Percentiles rank a stretch among this genome's conserved stretches.
Evolutionary conservation across 2,113 vertebrate genomes (phyloP).

Genomic region (Cyphomyrus discorhynchus): DNA sequence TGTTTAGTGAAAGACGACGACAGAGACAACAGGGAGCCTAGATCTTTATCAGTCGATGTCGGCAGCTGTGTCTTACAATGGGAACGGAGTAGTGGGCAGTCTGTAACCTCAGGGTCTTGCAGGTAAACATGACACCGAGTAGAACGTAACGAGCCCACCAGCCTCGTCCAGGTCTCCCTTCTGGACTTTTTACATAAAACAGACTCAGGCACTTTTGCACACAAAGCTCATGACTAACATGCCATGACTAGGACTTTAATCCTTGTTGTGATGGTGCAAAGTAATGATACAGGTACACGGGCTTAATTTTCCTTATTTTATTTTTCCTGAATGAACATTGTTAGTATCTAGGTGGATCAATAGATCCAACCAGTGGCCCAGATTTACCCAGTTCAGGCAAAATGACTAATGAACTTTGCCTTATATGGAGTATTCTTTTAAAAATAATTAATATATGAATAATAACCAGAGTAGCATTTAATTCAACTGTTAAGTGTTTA

Average conservation of each 20-base stretch:
- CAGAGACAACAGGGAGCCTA: neutral
- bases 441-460: neutral
- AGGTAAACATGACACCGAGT: neutral
- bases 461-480: neutral
- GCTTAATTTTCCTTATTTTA: neutral
- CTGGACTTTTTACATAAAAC: neutral
- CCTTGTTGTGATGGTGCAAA: neutral
- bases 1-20: slow-evolving; percentile 18
- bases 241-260: neutral
- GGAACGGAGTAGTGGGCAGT: neutral
- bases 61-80: neutral
- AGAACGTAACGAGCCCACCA: neutral
- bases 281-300: neutral
- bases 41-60: neutral
- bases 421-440: neutral
- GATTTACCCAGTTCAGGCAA: neutral
- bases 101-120: neutral
- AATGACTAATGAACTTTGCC: neutral
- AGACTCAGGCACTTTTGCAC: neutral
- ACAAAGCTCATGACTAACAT: neutral
- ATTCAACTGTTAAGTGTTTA: neutral
- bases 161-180: neutral
- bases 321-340: neutral
- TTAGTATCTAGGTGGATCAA: neutral
- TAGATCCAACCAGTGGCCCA: neutral